Conservation (phyloP, 1,140 invertebrate genomes). For the Drosophila hydei region DNA sequence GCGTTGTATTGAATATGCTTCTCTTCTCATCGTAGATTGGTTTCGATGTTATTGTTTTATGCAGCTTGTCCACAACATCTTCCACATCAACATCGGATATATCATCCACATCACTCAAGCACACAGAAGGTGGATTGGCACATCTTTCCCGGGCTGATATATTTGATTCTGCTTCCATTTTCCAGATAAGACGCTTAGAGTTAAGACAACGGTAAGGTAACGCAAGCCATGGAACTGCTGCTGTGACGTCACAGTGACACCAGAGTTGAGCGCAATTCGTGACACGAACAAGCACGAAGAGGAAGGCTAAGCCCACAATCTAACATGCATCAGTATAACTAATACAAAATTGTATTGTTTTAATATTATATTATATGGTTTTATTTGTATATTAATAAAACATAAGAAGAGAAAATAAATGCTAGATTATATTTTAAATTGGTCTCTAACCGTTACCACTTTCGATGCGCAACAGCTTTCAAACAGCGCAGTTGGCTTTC, state of each 20-base stretch:
- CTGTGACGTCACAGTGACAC: neutral
- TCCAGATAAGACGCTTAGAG: conserved; percentile 9
- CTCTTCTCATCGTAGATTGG: conserved; percentile 4
- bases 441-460: too few relatives aligned
- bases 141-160: neutral
- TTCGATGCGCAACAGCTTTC: too few relatives aligned
- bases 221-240: neutral
- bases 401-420: too few relatives aligned
- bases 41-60: conserved; percentile 38
- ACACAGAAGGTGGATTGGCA: neutral
- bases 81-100: conserved; percentile 56
- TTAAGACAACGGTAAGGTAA: neutral
- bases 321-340: too few relatives aligned
- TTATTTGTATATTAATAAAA: too few relatives aligned
- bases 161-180: conserved; percentile 12
- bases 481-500: too few relatives aligned
- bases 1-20: conserved; percentile 50
- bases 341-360: too few relatives aligned
- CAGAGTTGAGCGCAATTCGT: neutral
- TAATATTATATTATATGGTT: too few relatives aligned
- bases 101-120: conserved; percentile 37
- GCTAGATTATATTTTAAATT: too few relatives aligned
- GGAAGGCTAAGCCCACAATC: too few relatives aligned
- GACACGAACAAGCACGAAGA: neutral
- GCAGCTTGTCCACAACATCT: conserved; percentile 43